A percentile compares a stretch with the other conserved stretches of the same genome.
These are phyloP conservation scores for Callinectes sapidus DNA, from an alignment of 2,888 invertebrate species.

Conservation along the genomic window DNA sequence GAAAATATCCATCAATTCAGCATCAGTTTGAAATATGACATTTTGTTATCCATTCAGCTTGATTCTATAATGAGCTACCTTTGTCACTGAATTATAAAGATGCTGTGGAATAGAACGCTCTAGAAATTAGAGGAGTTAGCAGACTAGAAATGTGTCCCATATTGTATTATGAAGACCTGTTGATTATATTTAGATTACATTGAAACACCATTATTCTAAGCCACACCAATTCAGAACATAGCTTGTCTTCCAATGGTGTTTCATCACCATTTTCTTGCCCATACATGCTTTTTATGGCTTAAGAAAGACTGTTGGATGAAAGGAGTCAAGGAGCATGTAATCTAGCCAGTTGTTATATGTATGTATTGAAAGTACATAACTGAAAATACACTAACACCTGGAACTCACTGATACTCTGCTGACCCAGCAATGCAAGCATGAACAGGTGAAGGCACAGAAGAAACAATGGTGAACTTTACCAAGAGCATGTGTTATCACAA, in stretches of 20 bases:
- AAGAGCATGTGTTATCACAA: conserved; percentile 9
- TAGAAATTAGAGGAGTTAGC: not conserved
- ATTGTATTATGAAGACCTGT: not conserved
- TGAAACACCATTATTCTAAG: not conserved
- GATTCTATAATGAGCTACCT: not conserved
- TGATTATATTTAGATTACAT: not conserved
- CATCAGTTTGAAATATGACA: too few species aligned
- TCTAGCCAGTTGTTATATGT: not conserved
- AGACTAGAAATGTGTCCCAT: not conserved
- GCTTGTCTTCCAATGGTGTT: not conserved
- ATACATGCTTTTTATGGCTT: not conserved
- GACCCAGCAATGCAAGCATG: not conserved
- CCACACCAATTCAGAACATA: not conserved
- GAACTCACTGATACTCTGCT: not conserved
- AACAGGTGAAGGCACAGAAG: not conserved
- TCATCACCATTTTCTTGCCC: not conserved
- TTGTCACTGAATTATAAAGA: not conserved
- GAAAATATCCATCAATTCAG: too few species aligned
- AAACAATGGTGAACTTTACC: not conserved
- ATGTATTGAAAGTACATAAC: not conserved
- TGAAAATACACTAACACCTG: not conserved
- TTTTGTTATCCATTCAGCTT: not conserved
- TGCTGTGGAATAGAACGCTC: not conserved
- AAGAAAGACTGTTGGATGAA: not conserved
- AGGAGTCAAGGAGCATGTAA: not conserved